Base-by-base conservation (phyloP, 2,888 invertebrate genomes). In the Branchellion lobata region DNA sequence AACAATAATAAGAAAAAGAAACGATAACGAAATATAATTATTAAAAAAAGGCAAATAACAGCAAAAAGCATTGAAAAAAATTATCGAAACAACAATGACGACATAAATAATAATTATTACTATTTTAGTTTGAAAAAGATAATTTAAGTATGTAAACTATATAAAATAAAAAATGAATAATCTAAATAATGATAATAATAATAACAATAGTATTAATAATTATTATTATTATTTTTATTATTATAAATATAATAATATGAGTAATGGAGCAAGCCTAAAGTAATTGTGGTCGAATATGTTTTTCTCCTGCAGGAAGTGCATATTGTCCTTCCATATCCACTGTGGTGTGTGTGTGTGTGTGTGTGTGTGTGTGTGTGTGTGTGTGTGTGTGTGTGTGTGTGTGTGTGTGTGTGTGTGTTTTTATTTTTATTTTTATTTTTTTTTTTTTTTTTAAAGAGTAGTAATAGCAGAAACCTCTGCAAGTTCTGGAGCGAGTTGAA, bases 311-410 rank as follows among this genome's bases (percentile, higher is more conserved):
- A 96, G 90, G 86, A 96, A 96, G 87, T 95, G 93, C 91, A 93
- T 93, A 87, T 96, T 96, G 88, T 96, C 96, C 86, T 94, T 93
- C 96, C 96, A 96, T 84, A 96, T 96, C 96, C 95, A 96, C 88
- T 87, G 84, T 47, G 84, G 47, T 47, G 47, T 47, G 47, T 47
- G 47, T 47, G 47, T 47, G 47, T 47, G 47, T 47, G 47, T 47
- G 47, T 47, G 47, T 47, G 47, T 47, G 47, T 47, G 47, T 47
- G 47, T 47, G 47, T 47, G 47, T 47, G 47, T 47, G 47, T 47
- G 47, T 47, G 47, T 47, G 47, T 47, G 47, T 47, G 47, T 47
- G 47, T 47, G 47, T 47, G 47, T 47, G 47, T 47, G 47, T 47
- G 47, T 47, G 47, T 47, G 47, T 47, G 47, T 47, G 47, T 47